A percentile compares a stretch with the other conserved stretches of the same genome.
phyloP scores from a whole-genome alignment of 30 jellyfish, hydroid and myxozoan species.

The Mastigias papua region DNA sequence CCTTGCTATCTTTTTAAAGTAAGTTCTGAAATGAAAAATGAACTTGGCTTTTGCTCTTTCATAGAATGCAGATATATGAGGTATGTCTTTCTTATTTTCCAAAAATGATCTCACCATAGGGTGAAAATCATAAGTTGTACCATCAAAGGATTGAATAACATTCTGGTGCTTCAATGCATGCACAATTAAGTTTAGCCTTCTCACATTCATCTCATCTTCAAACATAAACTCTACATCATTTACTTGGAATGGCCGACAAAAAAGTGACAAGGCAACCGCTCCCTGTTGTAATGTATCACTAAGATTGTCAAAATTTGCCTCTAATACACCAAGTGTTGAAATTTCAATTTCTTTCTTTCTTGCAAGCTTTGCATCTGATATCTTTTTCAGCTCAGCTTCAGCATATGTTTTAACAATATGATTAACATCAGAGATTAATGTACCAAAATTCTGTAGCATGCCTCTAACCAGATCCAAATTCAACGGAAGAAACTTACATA shows the following conservation, averaged over 20 bases:
- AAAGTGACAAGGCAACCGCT: conserved; percentile 48
- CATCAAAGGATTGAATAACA: not conserved
- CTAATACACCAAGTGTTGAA: conserved; percentile 13
- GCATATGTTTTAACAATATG: conserved; percentile 13
- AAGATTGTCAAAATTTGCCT: conserved; percentile 13
- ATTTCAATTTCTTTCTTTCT: conserved; percentile 25
- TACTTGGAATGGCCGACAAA: conserved; percentile 41
- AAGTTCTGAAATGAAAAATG: conserved; percentile 5
- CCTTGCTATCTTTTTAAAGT: conserved; percentile 7
- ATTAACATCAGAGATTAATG: not conserved
- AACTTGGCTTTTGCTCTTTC: conserved; percentile 22
- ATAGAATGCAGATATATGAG: conserved; percentile 22
- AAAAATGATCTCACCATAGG: conserved; percentile 41
- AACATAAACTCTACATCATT: conserved; percentile 30
- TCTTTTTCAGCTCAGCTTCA: not conserved
- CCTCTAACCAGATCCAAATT: conserved; percentile 50
- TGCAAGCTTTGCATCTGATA: not conserved
- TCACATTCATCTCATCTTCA: not conserved
- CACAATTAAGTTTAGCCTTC: conserved; percentile 7
- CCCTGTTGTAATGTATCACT: conserved; percentile 44
- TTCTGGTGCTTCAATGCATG: conserved; percentile 22
- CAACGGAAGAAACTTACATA: conserved; percentile 30
- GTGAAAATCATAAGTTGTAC: conserved; percentile 14
- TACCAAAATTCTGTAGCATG: conserved; percentile 34
- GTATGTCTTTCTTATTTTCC: conserved; percentile 1